Evolutionary conservation across 2,797 vertebrate species (phyloP), one percentile per base, ranked within the genome.

Genomic region (Paguma larvata): DNA sequence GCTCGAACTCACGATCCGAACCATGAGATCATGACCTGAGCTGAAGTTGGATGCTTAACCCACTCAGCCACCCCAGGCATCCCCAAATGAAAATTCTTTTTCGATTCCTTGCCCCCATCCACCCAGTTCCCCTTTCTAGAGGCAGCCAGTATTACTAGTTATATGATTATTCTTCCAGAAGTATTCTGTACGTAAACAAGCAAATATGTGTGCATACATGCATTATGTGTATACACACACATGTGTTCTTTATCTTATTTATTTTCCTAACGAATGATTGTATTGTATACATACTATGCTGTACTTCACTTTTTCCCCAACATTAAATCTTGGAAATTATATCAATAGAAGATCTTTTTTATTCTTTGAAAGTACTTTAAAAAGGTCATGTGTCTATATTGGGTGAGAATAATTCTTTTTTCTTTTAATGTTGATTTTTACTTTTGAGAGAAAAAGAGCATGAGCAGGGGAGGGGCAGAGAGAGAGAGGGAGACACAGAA

Each of bases 361-460:
- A 65, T 93, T 89, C 51, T 97, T 91, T 91, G 30, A 68, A 91
- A 87, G 46, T 62, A 88, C 32, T 92, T 91, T 51, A 38, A 46
- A 96, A 93, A 91, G 44, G 75, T 32, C 21, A 23, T 10, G 3
- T 78, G 73, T 78, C 86, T 91, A 53, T 5, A 65, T 46, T 89
- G 80, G 63, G 5, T 82, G 16, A 89, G 92, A 94, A 23, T 90
- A 95, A 96, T 85, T 87, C 87, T 79, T 94, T 23, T 59, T 53
- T 53, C 9, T 59, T 59, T 53, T 19, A 53, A 53, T 59, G 56
- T 59, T 10, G 21, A 59, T 59, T 23, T 23, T 59, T 59, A 23
- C 23, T 59, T 59, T 59, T 59, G 56, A 59, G 56, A 59, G 56
- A 59, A 9, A 59, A 16, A 53, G 51, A 53, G 56, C 56, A 59